phyloP scores from a whole-genome alignment of 2,888 invertebrate species.

The Amphipyra tragopoginis region DNA sequence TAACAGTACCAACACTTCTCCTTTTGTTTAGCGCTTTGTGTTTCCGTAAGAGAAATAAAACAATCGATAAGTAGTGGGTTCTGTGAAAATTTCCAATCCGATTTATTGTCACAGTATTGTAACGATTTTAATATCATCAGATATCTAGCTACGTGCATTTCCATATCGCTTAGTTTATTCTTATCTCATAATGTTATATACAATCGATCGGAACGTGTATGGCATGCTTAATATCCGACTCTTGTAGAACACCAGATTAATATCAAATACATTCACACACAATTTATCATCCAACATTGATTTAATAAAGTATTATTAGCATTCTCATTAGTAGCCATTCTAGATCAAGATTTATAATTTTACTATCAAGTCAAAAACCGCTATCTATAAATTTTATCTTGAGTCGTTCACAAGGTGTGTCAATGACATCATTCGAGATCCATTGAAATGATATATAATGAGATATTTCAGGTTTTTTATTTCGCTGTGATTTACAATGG shows the following conservation, averaged over 20 bases:
- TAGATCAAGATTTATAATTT: slow-evolving; percentile 32
- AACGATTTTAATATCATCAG: slow-evolving; percentile 20
- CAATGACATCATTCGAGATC: slow-evolving; percentile 62
- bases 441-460: slow-evolving; percentile 46
- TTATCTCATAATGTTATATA: slow-evolving; percentile 20
- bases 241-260: slow-evolving; percentile 11
- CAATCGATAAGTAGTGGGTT: slow-evolving; percentile 12
- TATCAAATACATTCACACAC: not conserved
- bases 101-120: slow-evolving; percentile 31
- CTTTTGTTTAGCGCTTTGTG: slow-evolving; percentile 42
- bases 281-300: slow-evolving; percentile 14
- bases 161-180: slow-evolving; percentile 20
- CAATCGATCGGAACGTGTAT: slow-evolving; percentile 14
- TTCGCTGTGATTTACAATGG: slow-evolving; percentile 61
- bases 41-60: slow-evolving; percentile 48
- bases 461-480: slow-evolving; percentile 50
- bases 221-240: not conserved
- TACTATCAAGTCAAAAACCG: slow-evolving; percentile 37
- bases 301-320: slow-evolving; percentile 28
- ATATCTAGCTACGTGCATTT: slow-evolving; percentile 18
- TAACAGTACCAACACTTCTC: slow-evolving; percentile 37
- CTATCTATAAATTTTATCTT: slow-evolving; percentile 43
- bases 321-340: slow-evolving; percentile 27
- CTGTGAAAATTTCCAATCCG: slow-evolving; percentile 43
- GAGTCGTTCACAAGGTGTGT: slow-evolving; percentile 46